Percentiles rank a stretch among this genome's conserved stretches.
These are phyloP conservation scores for Trichosurus vulpecula DNA, from an alignment of 2,797 vertebrate species.

Conservation along the genomic window DNA sequence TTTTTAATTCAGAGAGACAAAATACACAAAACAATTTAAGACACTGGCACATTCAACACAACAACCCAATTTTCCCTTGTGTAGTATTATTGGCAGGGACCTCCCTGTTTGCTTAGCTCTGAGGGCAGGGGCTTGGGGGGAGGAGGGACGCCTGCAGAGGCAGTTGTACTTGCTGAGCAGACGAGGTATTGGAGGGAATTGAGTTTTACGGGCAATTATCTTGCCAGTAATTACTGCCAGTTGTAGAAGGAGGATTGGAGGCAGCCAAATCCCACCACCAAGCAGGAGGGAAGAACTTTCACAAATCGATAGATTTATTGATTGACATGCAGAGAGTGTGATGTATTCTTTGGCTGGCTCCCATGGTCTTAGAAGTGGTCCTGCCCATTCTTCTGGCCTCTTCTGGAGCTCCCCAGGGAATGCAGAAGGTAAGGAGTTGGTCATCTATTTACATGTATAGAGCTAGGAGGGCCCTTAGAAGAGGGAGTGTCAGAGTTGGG, in stretches of 20 bases:
- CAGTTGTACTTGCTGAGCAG: background rate
- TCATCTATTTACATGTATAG: slow-evolving; percentile 20
- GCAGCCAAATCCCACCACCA: background rate
- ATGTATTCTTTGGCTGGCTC: slow-evolving; percentile 50
- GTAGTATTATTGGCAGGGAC: slow-evolving; percentile 13
- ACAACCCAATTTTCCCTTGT: background rate
- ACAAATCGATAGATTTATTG: slow-evolving; percentile 45
- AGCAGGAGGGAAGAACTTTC: slow-evolving; percentile 44
- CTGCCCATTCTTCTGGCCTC: background rate
- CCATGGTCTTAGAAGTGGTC: background rate
- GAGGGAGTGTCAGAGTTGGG: no score
- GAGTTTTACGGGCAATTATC: slow-evolving; percentile 53
- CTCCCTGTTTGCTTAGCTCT: background rate
- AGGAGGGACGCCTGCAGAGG: background rate
- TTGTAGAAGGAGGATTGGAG: slow-evolving; percentile 1
- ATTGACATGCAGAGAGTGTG: background rate
- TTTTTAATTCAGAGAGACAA: slow-evolving; percentile 65
- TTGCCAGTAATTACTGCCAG: slow-evolving; percentile 63
- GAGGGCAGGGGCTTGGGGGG: background rate
- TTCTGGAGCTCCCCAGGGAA: slow-evolving; percentile 22
- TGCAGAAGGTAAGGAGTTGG: slow-evolving; percentile 52
- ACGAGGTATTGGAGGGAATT: slow-evolving; percentile 39
- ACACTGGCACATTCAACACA: slow-evolving; percentile 1
- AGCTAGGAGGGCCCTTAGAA: no score
- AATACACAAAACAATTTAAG: slow-evolving; percentile 58